These are phyloP conservation scores for Syngnathus floridae DNA, from an alignment of 2,113 vertebrate species.

Conservation along the genomic window DNA sequence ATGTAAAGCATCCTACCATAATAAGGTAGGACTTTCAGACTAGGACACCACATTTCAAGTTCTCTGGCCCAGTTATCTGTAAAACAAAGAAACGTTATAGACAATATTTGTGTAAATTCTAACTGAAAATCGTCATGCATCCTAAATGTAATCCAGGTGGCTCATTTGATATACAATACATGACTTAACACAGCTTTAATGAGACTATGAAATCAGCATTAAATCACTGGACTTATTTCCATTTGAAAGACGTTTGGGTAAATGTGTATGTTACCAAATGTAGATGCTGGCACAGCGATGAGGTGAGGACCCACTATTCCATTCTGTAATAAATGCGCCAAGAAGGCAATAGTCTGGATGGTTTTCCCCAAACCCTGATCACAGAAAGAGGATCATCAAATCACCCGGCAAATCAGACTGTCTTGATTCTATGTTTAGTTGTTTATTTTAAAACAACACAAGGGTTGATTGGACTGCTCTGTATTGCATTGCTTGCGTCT, in stretches of 20 bases:
- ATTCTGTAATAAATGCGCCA: constrained; percentile 82
- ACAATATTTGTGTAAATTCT: background rate
- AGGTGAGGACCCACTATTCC: constrained; percentile 85
- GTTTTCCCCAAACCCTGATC: constrained; percentile 93
- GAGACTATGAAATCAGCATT: background rate
- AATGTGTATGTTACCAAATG: constrained; percentile 73
- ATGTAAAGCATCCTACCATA: constrained; percentile 74
- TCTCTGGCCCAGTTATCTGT: constrained; percentile 97
- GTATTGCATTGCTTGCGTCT: constrained; percentile 34
- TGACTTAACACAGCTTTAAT: background rate
- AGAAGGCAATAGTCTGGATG: constrained; percentile 93
- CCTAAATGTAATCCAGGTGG: background rate
- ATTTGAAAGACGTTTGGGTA: background rate
- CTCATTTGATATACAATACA: background rate
- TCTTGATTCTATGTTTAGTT: background rate
- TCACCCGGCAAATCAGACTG: background rate
- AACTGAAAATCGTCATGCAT: background rate
- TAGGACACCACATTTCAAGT: constrained; percentile 86
- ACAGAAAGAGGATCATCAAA: constrained; percentile 10
- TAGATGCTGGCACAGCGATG: constrained; percentile 91
- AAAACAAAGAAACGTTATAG: constrained; percentile 7
- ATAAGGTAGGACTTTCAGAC: constrained; percentile 83
- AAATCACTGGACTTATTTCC: background rate
- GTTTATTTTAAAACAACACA: background rate
- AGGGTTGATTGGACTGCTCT: background rate